Percentiles rank a stretch among this genome's conserved stretches.
Conservation (phyloP, 2,888 invertebrate genomes). For the Coenonympha arcania region DNA sequence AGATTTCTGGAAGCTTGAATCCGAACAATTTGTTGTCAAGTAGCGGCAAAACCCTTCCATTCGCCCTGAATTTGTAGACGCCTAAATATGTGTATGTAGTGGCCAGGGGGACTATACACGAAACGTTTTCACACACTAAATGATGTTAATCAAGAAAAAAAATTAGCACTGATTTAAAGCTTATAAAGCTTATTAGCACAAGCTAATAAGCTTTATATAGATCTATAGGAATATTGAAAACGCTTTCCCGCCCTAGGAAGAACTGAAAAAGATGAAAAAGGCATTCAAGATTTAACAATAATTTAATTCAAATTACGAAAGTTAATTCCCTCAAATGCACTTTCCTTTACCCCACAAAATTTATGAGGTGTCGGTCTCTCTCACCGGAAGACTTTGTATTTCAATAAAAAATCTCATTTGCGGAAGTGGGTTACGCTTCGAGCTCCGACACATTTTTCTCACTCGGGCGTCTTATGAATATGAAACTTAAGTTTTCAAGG, state of each 20-base stretch:
- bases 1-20: neutral
- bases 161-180: too few relatives aligned
- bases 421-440: conserved; percentile 16
- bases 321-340: too few relatives aligned
- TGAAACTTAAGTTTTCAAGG: conserved; percentile 14
- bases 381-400: conserved; percentile 21
- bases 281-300: too few relatives aligned
- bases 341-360: conserved; percentile 7
- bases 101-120: too few relatives aligned
- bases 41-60: neutral
- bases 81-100: too few relatives aligned
- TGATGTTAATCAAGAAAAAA: too few relatives aligned
- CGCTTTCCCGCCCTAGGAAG: too few relatives aligned
- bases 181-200: too few relatives aligned
- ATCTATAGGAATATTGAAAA: neutral
- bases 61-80: too few relatives aligned
- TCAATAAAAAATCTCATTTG: conserved; percentile 25
- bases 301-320: too few relatives aligned
- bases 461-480: conserved; percentile 21
- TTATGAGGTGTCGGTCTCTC: conserved; percentile 17
- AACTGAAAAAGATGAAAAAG: too few relatives aligned
- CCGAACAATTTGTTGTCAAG: neutral
- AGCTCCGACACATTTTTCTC: conserved; percentile 12
- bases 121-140: too few relatives aligned
- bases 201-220: neutral